phyloP scores from a whole-genome alignment of 1,140 invertebrate genomes.

The Steinernema khuongi region DNA sequence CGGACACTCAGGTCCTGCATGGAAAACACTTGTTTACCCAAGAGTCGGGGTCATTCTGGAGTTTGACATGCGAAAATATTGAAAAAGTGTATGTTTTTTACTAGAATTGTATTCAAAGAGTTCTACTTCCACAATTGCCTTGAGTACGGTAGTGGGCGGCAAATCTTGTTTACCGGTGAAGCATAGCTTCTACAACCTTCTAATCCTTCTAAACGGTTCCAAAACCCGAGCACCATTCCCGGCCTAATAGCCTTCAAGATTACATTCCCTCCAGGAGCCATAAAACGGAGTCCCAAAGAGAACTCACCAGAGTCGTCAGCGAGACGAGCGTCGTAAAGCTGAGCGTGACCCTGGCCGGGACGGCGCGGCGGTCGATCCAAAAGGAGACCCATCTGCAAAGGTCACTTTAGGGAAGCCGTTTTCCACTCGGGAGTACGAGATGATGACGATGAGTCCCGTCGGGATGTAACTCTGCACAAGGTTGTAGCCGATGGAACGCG shows the following conservation, averaged over 20 bases:
- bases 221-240: not conserved
- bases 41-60: too few relatives aligned
- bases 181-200: too few relatives aligned
- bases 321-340: slow-evolving; percentile 55
- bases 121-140: not conserved
- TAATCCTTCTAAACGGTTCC: too few relatives aligned
- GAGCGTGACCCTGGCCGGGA: slow-evolving; percentile 54
- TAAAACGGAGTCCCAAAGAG: not conserved
- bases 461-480: slow-evolving; percentile 80
- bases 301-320: slow-evolving; percentile 48
- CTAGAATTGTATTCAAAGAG: too few relatives aligned
- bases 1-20: too few relatives aligned
- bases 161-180: not conserved
- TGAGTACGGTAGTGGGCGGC: not conserved
- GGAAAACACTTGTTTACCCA: too few relatives aligned
- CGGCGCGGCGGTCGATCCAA: slow-evolving; percentile 57
- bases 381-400: slow-evolving; percentile 67
- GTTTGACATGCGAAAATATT: too few relatives aligned
- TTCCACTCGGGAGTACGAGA: slow-evolving; percentile 62
- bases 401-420: not conserved
- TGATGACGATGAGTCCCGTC: slow-evolving; percentile 75
- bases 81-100: too few relatives aligned
- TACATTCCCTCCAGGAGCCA: not conserved
- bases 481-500: slow-evolving; percentile 77
- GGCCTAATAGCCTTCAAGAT: too few relatives aligned